Evolutionary conservation across 1,140 invertebrate species (phyloP).

Genomic region (Aporrectodea caliginosa): DNA sequence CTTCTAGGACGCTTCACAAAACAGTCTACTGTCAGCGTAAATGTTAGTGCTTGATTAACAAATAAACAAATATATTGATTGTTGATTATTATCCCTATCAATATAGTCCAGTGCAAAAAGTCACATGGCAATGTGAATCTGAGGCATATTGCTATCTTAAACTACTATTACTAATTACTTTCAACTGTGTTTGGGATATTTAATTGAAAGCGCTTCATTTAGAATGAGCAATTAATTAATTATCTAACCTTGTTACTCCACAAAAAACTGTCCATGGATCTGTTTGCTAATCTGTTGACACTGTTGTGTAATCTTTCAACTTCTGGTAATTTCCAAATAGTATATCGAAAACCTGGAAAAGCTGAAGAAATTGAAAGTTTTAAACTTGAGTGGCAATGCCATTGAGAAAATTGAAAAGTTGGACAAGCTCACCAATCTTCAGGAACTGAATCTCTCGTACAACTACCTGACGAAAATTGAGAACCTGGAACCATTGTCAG

Average conservation of each 20-base stretch:
- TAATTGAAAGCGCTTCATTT: not conserved
- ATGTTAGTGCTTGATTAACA: too few relatives aligned
- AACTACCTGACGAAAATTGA: constrained; percentile 49
- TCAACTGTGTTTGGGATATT: too few relatives aligned
- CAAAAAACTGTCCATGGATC: not conserved
- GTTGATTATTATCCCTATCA: too few relatives aligned
- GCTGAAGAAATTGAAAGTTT: constrained; percentile 40
- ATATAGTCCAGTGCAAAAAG: too few relatives aligned
- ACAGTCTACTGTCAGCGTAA: too few relatives aligned
- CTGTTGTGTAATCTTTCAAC: too few relatives aligned
- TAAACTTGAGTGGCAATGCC: constrained; percentile 49
- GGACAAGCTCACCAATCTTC: constrained; percentile 45
- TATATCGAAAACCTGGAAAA: constrained; percentile 52
- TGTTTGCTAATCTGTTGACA: not conserved
- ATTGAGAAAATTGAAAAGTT: constrained; percentile 52
- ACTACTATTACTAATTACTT: too few relatives aligned
- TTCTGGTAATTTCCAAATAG: constrained; percentile 37
- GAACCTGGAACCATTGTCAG: constrained; percentile 45
- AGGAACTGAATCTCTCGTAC: constrained; percentile 47
- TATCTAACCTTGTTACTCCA: not conserved
- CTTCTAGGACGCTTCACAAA: too few relatives aligned
- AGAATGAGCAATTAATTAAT: not conserved
- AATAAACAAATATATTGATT: too few relatives aligned
- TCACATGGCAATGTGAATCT: too few relatives aligned
- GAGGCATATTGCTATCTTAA: too few relatives aligned